Evolutionary conservation across 2,113 vertebrate genomes (phyloP), one percentile per base, ranked within the genome.

Genomic region (Ciconia boyciana): DNA sequence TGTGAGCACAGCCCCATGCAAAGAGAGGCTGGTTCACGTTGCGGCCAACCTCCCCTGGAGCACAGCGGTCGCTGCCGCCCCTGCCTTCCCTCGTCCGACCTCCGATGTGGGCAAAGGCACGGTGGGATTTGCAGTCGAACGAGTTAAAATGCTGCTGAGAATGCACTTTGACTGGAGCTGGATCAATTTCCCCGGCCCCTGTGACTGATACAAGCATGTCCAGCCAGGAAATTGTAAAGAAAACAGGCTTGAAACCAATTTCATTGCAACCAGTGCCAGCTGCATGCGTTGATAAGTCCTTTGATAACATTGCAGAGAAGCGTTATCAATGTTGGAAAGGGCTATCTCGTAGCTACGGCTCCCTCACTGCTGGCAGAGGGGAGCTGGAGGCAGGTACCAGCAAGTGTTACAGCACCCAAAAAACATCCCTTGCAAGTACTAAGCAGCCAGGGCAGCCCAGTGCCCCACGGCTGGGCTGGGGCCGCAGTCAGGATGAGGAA

Each of bases 161-260:
- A 72, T 1, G 4, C 0, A 1, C 74, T 90, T 90, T 12, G 3
- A 7, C 68, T 80, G 64, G 46, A 49, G 19, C 32, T 3, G 1
- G 41, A 83, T 83, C 11, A 2, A 91, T 92, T 89, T 89, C 61
- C 36, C 15, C 0, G 0, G 72, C 31, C 58, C 65, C 61, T 58
- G 77, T 60, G 74, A 89, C 89, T 69, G 80, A 91, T 87, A 82
- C 61, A 80, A 87, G 80, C 44, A 29, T 58, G 61, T 84, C 86
- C 77, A 79, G 69, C 60, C 13, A 17, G 72, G 80, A 71, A 49
- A 68, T 31, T 75, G 88, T 91, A 91, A 92, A 90, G 86, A 82
- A 96, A 96, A 87, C 52, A 89, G 83, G 24, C 81, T 82, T 89
- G 77, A 93, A 96, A 93, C 34, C 89, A 84, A 91, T 92, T 93